Evolutionary conservation across 2,797 vertebrate species (phyloP).

Genomic region (Pangasius macronema): DNA sequence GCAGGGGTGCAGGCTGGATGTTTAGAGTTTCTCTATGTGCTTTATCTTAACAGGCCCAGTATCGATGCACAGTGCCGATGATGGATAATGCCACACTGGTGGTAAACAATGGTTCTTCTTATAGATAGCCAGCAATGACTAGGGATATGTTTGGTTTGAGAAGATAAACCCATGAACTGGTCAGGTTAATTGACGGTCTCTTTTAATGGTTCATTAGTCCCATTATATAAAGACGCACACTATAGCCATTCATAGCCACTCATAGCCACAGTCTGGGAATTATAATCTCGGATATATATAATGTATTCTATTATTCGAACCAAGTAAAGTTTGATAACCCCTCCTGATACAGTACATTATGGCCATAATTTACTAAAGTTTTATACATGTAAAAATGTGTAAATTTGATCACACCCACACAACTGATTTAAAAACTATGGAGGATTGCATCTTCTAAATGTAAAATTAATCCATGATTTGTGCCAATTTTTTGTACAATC

Average conservation of each 20-base stretch:
- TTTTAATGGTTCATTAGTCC: conserved; percentile 22
- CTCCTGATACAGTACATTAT: neutral
- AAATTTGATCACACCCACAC: neutral
- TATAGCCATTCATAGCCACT: too few species aligned
- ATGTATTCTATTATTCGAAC: too few species aligned
- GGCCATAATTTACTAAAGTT: neutral
- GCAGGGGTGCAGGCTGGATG: conserved; percentile 46
- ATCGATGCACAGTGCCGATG: conserved; percentile 26
- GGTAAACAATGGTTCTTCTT: conserved; percentile 54
- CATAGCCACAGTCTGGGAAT: neutral
- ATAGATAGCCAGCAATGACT: conserved; percentile 40
- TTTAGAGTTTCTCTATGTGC: conserved; percentile 51
- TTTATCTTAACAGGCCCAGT: conserved; percentile 61
- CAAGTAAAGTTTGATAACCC: neutral
- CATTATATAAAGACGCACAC: neutral
- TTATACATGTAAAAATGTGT: neutral
- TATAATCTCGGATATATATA: neutral
- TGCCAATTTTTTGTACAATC: neutral
- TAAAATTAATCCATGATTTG: neutral
- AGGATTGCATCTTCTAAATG: neutral
- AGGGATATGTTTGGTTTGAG: conserved; percentile 41
- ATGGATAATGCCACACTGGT: conserved; percentile 59
- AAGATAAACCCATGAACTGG: conserved; percentile 43
- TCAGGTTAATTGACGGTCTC: conserved; percentile 51
- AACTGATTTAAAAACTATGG: neutral